Evolutionary conservation across 1,140 invertebrate genomes (phyloP), one percentile per base, ranked within the genome.

Genomic region (Zaprionus ornatus): DNA sequence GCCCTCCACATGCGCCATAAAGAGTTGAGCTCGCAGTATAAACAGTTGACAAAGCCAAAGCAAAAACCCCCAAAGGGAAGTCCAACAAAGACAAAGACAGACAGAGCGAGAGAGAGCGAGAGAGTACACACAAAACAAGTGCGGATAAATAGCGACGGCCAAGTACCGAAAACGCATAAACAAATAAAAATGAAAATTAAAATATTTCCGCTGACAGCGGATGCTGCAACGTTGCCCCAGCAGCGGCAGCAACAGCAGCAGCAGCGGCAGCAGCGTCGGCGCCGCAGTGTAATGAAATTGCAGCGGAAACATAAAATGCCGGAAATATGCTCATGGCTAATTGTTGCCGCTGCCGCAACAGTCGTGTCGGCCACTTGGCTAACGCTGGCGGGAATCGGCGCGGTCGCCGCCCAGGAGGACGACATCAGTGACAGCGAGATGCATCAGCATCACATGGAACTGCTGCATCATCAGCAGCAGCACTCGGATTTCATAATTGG

Each of bases 261-360:
- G 42, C 62, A 42, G 40, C 40, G 9, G 40, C 40, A 17, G 40
- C 40, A 7, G n/a, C 40, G 61, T 56, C 71, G 67, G 61, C 54
- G 71, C 75, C 48, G 66, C 42, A 65, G 45, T 60, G 74, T 45
- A 74, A 80, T 78, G 75, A 86, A 88, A 90, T 67, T 80, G 81
- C 87, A 88, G 64, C 90, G 90, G 81, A 90, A 88, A 78, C 81
- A 83, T 77, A 77, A 90, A 91, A 77, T 88, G 87, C 83, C 91
- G 90, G 90, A 91, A 91, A 88, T 91, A 91, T 91, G 83, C 79
- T 85, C 86, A 77, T 87, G 82, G 83, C 90, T 91, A 91, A 91
- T 91, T 91, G 90, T 80, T 76, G 90, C 76, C 79, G 74, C 85
- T 74, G 82, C 75, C 55, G 56, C 77, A 19, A 19, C 40, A 45